Conservation (phyloP, 2,888 invertebrate genomes). For the Melipona beecheii region DNA sequence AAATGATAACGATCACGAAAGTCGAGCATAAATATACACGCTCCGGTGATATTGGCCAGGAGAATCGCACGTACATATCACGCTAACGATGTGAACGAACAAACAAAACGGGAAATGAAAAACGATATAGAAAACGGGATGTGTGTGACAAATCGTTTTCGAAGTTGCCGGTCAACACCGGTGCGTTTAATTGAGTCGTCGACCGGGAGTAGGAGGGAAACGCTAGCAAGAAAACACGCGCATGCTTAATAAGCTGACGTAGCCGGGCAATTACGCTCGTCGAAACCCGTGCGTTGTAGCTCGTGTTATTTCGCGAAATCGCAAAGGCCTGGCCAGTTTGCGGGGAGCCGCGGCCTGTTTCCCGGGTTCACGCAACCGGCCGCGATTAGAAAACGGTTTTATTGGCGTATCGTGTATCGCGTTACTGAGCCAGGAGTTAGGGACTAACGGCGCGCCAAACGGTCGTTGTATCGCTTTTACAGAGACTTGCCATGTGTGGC, state of each 20-base stretch:
- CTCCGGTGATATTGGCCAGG: too few relatives aligned
- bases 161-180: not conserved
- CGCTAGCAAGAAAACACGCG: constrained; percentile 16
- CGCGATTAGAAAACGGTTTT: constrained; percentile 47
- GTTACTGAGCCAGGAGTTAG: constrained; percentile 22
- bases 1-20: too few relatives aligned
- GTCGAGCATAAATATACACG: too few relatives aligned
- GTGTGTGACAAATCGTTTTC: constrained; percentile 29
- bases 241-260: constrained; percentile 11
- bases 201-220: not conserved
- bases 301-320: constrained; percentile 41
- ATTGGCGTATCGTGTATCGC: constrained; percentile 29
- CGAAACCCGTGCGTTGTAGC: not conserved
- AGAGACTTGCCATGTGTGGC: not conserved
- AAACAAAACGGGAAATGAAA: not conserved
- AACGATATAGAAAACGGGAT: constrained; percentile 7
- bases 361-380: constrained; percentile 43
- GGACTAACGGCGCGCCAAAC: constrained; percentile 26
- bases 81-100: too few relatives aligned
- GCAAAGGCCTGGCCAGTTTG: not conserved
- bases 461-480: constrained; percentile 34
- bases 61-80: too few relatives aligned
- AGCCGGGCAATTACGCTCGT: constrained; percentile 8
- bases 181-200: constrained; percentile 34
- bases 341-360: constrained; percentile 9